Percentiles rank a stretch among this genome's conserved stretches.
Conservation (phyloP, 1,140 invertebrate species). For the Drosophila insularis region DNA sequence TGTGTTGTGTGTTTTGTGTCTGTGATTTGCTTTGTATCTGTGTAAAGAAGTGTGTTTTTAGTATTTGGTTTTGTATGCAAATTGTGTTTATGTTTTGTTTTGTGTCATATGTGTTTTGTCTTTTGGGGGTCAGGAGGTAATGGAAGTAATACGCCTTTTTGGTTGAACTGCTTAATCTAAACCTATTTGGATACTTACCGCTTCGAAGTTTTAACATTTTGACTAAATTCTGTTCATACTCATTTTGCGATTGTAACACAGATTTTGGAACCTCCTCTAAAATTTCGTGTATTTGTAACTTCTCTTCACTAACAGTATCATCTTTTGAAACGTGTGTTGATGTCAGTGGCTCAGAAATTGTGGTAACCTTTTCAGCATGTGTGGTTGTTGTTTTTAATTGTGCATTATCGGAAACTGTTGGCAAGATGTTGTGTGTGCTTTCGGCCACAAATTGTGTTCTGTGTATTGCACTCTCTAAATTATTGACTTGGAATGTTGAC, state of each 20-base stretch:
- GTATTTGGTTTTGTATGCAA: conserved; percentile 48
- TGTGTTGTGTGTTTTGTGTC: conserved; percentile 83
- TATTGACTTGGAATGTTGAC: conserved; percentile 15
- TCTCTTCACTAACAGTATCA: conserved; percentile 19
- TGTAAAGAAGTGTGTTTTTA: conserved; percentile 77
- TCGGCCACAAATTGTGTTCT: conserved; percentile 29
- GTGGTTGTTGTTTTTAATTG: conserved; percentile 19
- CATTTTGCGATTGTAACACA: conserved; percentile 12
- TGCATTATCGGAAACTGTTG: conserved; percentile 28
- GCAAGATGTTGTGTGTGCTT: conserved; percentile 12
- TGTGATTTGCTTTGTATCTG: conserved; percentile 83
- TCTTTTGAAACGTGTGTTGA: conserved; percentile 31
- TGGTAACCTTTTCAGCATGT: conserved; percentile 29
- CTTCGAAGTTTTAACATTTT: conserved; percentile 45
- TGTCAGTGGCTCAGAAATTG: conserved; percentile 26
- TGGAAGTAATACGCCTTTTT: conserved; percentile 79
- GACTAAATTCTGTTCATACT: conserved; percentile 41
- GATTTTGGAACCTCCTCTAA: conserved; percentile 11
- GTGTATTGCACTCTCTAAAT: conserved; percentile 37
- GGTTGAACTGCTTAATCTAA: conserved; percentile 45
- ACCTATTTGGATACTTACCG: conserved; percentile 62
- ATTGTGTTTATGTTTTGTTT: conserved; percentile 53
- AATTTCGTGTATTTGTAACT: conserved; percentile 13
- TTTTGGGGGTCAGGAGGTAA: conserved; percentile 40
- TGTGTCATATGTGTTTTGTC: conserved; percentile 81